Percentiles rank a stretch among this genome's conserved stretches.
phyloP scores from a whole-genome alignment of 2,113 vertebrate genomes.

The Erythrolamprus reginae region DNA sequence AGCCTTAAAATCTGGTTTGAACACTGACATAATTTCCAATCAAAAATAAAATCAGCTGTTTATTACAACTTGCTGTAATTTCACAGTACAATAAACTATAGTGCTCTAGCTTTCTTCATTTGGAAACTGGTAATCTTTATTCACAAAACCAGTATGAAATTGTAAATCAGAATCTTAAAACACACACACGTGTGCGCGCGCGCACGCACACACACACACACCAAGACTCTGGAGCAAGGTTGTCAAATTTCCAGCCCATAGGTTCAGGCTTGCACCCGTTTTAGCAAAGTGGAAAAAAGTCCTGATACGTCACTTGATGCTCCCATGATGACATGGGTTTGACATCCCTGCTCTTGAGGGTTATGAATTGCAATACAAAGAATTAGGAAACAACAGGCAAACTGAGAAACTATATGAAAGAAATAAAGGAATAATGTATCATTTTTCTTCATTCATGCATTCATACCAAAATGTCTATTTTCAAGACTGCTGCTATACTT shows the following conservation, averaged over 20 bases:
- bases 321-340: no score
- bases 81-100: constrained; percentile 15
- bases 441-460: neutral
- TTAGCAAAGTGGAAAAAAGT: no score
- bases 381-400: constrained; percentile 32
- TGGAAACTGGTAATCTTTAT: neutral
- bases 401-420: constrained; percentile 10
- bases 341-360: constrained; percentile 34
- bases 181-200: constrained; percentile 29
- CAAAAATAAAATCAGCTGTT: constrained; percentile 15
- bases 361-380: constrained; percentile 46
- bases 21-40: constrained; percentile 9
- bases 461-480: neutral
- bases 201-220: neutral
- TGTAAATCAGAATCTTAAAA: constrained; percentile 22
- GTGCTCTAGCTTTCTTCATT: constrained; percentile 27
- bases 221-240: constrained; percentile 36
- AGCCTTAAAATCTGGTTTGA: constrained; percentile 11
- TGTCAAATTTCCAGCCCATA: no score
- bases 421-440: neutral
- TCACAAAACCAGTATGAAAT: constrained; percentile 18
- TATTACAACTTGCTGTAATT: neutral
- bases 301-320: no score
- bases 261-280: no score
- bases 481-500: neutral